phyloP scores from a whole-genome alignment of 1,140 invertebrate species.

The Neelides sp. region DNA sequence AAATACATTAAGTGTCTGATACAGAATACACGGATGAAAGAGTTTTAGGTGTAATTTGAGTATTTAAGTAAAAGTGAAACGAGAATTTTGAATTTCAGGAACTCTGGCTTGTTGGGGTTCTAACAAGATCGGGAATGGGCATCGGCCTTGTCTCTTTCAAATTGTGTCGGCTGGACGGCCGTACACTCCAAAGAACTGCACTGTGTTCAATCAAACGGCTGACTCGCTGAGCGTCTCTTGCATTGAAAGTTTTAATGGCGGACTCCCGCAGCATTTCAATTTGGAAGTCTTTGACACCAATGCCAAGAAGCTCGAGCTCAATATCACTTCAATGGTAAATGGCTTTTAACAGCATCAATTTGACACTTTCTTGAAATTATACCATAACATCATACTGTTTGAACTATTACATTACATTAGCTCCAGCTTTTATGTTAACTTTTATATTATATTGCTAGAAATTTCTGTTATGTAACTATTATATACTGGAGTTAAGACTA shows the following conservation, averaged over 20 bases:
- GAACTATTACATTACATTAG: too few species aligned
- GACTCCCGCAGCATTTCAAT: conserved; percentile 65
- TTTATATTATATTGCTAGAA: too few species aligned
- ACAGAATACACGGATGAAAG: too few species aligned
- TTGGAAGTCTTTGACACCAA: conserved; percentile 60
- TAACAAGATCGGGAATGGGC: conserved; percentile 32
- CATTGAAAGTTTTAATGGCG: conserved; percentile 64
- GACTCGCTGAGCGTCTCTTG: conserved; percentile 65
- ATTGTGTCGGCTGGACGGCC: conserved; percentile 53
- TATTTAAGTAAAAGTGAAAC: too few species aligned
- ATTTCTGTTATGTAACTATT: too few species aligned
- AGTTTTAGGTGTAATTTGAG: too few species aligned
- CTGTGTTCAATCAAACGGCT: conserved; percentile 67
- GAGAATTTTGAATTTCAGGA: not conserved
- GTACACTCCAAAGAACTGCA: conserved; percentile 71
- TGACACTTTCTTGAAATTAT: too few species aligned
- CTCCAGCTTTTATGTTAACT: too few species aligned
- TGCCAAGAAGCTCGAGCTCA: conserved; percentile 35
- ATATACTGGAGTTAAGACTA: too few species aligned
- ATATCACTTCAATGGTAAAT: conserved; percentile 31
- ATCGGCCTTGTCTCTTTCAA: conserved; percentile 29
- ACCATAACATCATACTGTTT: too few species aligned
- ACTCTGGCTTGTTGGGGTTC: conserved; percentile 35
- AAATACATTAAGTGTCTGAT: too few species aligned
- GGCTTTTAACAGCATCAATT: not conserved